These are phyloP conservation scores for Seriola quinqueradiata DNA, from an alignment of 2,113 vertebrate genomes.

Conservation along the genomic window DNA sequence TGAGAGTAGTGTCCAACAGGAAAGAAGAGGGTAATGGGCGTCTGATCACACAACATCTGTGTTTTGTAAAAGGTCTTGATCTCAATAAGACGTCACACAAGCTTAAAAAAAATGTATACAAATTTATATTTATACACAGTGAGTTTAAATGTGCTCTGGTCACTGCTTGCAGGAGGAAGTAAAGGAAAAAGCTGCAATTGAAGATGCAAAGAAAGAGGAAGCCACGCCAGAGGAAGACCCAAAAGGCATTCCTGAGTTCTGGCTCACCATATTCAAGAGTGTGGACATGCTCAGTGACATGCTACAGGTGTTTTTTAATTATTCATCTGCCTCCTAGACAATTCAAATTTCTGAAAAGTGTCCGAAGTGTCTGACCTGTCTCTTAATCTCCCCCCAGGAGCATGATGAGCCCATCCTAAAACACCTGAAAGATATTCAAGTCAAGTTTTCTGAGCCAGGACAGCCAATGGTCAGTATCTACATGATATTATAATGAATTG, in stretches of 20 bases:
- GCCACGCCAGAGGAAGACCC: constrained; percentile 84
- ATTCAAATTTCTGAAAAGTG: background rate
- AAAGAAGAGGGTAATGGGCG: background rate
- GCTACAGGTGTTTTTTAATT: constrained; percentile 87
- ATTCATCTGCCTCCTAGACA: background rate
- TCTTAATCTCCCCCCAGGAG: constrained; percentile 83
- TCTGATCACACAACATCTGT: no score
- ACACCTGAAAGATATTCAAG: constrained; percentile 96
- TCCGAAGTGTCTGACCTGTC: background rate
- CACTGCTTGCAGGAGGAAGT: constrained; percentile 87
- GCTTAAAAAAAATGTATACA: background rate
- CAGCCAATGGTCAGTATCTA: constrained; percentile 94
- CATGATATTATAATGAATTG: background rate
- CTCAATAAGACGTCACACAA: background rate
- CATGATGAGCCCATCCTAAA: constrained; percentile 97
- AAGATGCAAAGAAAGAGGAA: constrained; percentile 89
- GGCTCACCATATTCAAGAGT: constrained; percentile 97
- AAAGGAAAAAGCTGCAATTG: constrained; percentile 91
- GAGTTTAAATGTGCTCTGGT: constrained; percentile 12
- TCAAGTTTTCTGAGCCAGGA: constrained; percentile 95
- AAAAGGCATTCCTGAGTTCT: constrained; percentile 97
- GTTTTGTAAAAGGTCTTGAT: background rate
- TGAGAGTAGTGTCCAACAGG: background rate
- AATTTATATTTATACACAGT: background rate
- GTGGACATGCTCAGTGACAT: constrained; percentile 98